phyloP scores from a whole-genome alignment of 2,797 vertebrate genomes.

The Anas bernieri region DNA sequence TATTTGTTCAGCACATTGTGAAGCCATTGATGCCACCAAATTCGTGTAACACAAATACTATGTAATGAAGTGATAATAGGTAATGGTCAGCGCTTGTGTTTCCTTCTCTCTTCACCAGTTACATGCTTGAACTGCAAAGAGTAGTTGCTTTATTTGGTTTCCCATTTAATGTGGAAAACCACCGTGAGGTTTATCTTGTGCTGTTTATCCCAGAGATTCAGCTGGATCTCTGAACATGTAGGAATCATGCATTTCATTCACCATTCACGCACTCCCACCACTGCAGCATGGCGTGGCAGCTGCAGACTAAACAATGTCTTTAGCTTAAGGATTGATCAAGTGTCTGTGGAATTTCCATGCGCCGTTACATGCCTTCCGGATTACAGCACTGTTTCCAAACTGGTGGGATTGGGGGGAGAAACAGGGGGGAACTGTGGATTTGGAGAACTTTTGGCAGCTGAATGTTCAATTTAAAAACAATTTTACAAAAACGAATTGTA shows the following conservation, averaged over 20 bases:
- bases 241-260: neutral
- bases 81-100: neutral
- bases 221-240: neutral
- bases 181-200: neutral
- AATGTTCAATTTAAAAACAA: neutral
- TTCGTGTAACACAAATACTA: neutral
- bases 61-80: neutral
- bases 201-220: neutral
- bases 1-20: neutral
- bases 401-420: neutral
- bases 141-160: neutral
- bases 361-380: neutral
- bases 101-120: neutral
- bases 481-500: neutral
- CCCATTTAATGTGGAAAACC: neutral
- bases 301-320: neutral
- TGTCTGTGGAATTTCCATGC: neutral
- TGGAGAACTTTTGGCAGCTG: neutral
- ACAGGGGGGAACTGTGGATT: neutral
- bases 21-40: neutral
- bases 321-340: neutral
- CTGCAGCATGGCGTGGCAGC: neutral
- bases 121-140: neutral
- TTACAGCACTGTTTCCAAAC: neutral
- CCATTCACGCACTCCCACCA: neutral